A percentile compares a stretch with the other conserved stretches of the same genome.
Conservation (phyloP, 2,888 invertebrate species). For the Argyra leucocephala region DNA sequence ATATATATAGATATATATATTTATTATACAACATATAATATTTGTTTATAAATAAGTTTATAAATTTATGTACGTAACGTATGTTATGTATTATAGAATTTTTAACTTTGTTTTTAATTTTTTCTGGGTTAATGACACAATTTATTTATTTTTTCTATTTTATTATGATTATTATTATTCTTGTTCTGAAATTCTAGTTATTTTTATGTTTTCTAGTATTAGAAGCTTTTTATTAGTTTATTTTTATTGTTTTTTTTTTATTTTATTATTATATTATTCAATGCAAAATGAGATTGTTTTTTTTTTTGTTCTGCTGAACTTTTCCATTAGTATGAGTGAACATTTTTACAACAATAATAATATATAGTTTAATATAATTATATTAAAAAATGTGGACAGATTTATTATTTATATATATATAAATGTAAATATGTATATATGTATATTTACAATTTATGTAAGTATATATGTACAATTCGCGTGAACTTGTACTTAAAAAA, state of each 20-base stretch:
- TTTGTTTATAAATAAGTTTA: neutral
- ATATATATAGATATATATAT: no score
- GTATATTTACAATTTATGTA: neutral
- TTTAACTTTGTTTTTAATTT: constrained; percentile 2
- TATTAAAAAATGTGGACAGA: no score
- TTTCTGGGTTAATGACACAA: constrained; percentile 5
- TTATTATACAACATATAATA: no score
- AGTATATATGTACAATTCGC: neutral
- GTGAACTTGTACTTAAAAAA: neutral
- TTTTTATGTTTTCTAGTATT: neutral
- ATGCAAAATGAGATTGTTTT: neutral
- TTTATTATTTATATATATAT: neutral
- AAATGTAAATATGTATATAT: neutral
- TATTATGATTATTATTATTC: neutral
- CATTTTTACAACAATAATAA: neutral
- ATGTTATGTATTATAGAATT: neutral
- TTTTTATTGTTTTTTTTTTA: neutral
- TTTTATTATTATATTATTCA: no score
- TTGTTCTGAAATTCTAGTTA: neutral
- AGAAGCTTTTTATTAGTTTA: neutral
- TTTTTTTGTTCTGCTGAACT: neutral
- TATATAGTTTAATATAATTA: no score
- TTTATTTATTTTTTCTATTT: neutral
- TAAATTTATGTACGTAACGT: neutral
- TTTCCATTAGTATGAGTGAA: neutral